phyloP scores from a whole-genome alignment of 2,888 invertebrate species.

The Ariolimax columbianus region DNA sequence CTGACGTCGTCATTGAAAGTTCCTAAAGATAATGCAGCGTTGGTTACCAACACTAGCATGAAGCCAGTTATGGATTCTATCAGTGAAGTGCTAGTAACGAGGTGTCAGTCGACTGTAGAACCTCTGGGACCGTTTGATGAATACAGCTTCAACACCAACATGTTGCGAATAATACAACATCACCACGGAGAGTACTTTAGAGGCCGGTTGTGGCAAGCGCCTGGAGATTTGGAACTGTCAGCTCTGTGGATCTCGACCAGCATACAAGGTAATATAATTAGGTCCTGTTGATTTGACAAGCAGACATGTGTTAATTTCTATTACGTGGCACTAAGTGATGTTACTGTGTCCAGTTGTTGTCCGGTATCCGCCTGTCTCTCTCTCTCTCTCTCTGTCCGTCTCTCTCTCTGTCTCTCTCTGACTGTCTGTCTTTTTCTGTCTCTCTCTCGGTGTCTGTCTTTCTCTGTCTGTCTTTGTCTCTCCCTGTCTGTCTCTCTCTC shows the following conservation, averaged over 20 bases:
- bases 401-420: too few species aligned
- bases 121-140: conserved; percentile 50
- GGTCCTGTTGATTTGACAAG: too few species aligned
- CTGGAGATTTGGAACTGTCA: conserved; percentile 34
- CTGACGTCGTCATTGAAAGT: conserved; percentile 47
- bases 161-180: conserved; percentile 50
- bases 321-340: not conserved
- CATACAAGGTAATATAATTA: conserved; percentile 28
- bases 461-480: too few species aligned
- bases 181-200: conserved; percentile 50
- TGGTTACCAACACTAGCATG: conserved; percentile 53
- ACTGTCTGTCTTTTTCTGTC: too few species aligned
- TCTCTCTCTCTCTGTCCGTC: too few species aligned
- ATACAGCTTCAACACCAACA: conserved; percentile 51
- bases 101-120: conserved; percentile 32
- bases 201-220: conserved; percentile 11
- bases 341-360: not conserved
- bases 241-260: conserved; percentile 47
- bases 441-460: too few species aligned
- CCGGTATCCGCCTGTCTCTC: not conserved
- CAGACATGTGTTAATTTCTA: not conserved
- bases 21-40: conserved; percentile 46
- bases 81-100: conserved; percentile 15
- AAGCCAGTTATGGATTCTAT: conserved; percentile 43
- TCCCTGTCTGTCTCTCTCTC: too few species aligned